Percentiles rank a stretch among this genome's conserved stretches.
phyloP scores from a whole-genome alignment of 2,113 vertebrate genomes.

The Vulpes lagopus region DNA sequence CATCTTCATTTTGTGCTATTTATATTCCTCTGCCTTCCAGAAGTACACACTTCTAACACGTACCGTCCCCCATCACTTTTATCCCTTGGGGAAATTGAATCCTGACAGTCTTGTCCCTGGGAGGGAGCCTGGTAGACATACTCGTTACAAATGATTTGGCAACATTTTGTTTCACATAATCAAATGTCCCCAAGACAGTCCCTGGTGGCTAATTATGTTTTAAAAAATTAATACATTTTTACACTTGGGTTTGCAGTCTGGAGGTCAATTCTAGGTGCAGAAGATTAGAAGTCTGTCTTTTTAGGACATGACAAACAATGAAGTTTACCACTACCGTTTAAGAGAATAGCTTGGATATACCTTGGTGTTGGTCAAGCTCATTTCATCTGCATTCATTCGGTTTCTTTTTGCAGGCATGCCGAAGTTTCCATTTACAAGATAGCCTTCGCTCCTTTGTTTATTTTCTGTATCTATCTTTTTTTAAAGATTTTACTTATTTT shows the following conservation, averaged over 20 bases:
- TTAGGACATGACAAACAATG: neutral
- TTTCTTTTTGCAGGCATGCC: neutral
- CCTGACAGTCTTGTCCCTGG: rapidly evolving
- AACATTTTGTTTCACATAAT: neutral
- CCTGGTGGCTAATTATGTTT: constrained; percentile 1
- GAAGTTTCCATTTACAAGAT: neutral
- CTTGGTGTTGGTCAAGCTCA: too few species aligned
- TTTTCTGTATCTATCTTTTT: neutral
- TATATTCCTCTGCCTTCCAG: neutral
- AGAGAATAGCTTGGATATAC: neutral
- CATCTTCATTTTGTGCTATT: rapidly evolving
- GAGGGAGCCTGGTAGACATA: neutral
- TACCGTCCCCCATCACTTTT: too few species aligned
- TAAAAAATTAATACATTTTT: neutral
- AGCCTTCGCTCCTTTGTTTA: neutral
- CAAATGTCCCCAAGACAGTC: neutral
- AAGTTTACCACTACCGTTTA: neutral
- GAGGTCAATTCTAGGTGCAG: neutral
- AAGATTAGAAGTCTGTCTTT: neutral
- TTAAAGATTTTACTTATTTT: too few species aligned
- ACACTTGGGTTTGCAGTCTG: neutral
- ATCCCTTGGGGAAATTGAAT: rapidly evolving
- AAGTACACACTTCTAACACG: rapidly evolving
- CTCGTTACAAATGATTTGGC: neutral
- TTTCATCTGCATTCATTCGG: neutral